phyloP scores from a whole-genome alignment of 2,113 vertebrate genomes.

The Corythornis vintsioides region DNA sequence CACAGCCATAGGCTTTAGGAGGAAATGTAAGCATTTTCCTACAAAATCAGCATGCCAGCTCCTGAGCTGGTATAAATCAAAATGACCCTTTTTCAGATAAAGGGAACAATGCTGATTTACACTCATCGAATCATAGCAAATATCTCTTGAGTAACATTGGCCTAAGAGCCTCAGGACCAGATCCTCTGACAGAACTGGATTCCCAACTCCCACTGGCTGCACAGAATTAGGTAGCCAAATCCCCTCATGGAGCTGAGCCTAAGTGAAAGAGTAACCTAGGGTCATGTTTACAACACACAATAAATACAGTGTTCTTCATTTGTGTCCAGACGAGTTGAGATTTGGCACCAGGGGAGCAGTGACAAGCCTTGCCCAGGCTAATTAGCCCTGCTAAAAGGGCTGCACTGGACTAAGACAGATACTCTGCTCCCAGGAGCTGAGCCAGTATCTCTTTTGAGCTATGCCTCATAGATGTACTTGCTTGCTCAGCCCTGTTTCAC shows the following conservation, averaged over 20 bases:
- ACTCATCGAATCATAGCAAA: background rate
- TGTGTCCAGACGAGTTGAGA: background rate
- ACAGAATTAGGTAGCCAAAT: background rate
- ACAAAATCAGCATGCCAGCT: background rate
- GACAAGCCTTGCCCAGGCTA: background rate
- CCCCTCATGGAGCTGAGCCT: background rate
- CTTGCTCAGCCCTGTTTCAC: background rate
- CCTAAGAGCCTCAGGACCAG: background rate
- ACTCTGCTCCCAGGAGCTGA: background rate
- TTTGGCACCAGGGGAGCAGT: background rate
- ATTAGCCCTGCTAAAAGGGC: background rate
- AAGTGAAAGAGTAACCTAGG: background rate
- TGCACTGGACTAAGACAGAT: background rate
- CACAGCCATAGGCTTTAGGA: background rate
- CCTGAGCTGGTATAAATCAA: background rate
- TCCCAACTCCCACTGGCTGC: background rate
- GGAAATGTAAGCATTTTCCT: background rate
- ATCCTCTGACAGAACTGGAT: background rate
- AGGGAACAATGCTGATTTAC: background rate
- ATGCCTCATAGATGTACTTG: accelerated
- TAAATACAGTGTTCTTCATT: background rate
- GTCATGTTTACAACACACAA: background rate
- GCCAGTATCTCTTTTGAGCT: background rate
- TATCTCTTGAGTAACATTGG: background rate
- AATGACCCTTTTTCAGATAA: background rate